phyloP scores from a whole-genome alignment of 2,888 invertebrate species.

The Steinernema carpocapsae region DNA sequence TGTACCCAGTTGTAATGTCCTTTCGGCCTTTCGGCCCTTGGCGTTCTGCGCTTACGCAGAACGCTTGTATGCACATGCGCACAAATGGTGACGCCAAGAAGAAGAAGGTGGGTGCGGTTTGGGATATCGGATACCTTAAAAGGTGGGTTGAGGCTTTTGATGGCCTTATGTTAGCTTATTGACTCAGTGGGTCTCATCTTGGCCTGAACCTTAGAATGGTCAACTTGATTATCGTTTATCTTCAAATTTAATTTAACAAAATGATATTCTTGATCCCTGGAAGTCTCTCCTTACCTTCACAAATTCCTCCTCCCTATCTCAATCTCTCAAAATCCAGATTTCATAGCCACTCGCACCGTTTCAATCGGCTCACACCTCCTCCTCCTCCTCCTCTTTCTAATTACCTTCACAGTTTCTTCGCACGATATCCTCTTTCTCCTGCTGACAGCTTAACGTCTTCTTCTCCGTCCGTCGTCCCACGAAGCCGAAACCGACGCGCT shows the following conservation, averaged over 20 bases:
- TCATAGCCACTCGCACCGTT: neutral
- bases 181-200: neutral
- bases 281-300: neutral
- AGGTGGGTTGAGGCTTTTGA: neutral
- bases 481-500: constrained; percentile 5
- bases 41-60: constrained; percentile 33
- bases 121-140: constrained; percentile 27
- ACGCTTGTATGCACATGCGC: neutral
- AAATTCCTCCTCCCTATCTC: neutral
- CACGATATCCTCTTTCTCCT: neutral
- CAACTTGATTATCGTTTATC: neutral
- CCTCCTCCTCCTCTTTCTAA: neutral
- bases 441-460: constrained; percentile 27
- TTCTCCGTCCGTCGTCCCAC: neutral
- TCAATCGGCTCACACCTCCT: constrained; percentile 18
- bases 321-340: neutral
- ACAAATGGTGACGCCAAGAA: neutral
- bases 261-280: neutral
- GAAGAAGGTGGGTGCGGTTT: neutral
- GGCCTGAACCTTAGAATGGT: neutral
- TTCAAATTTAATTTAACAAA: too few relatives aligned
- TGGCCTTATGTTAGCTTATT: neutral
- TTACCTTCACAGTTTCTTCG: constrained; percentile 29
- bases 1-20: constrained; percentile 29
- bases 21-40: neutral